Percentiles rank a stretch among this genome's conserved stretches.
phyloP scores from a whole-genome alignment of 1,140 invertebrate species.

The Nomia melanderi region DNA sequence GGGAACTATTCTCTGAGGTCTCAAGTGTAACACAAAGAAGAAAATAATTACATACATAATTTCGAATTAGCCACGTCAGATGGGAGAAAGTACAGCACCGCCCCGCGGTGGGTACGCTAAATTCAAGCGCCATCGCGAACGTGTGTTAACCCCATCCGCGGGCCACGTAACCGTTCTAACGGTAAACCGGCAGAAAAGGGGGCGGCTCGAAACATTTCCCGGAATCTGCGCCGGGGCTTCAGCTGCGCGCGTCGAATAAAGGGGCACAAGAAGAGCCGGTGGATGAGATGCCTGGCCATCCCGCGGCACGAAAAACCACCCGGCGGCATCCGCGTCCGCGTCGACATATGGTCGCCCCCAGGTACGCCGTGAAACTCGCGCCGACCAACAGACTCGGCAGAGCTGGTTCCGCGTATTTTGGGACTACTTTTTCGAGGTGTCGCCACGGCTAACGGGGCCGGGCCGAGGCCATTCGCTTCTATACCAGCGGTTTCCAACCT shows the following conservation, averaged over 20 bases:
- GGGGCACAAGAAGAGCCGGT: not conserved
- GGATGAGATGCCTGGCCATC: conserved; percentile 50
- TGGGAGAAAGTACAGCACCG: no score
- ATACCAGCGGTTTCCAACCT: no score
- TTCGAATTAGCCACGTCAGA: no score
- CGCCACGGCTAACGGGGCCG: conserved; percentile 55
- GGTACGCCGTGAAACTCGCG: conserved; percentile 34
- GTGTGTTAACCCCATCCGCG: no score
- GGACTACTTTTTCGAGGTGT: conserved; percentile 72
- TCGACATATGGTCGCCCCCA: conserved; percentile 66
- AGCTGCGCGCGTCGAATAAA: not conserved
- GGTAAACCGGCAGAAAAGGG: not conserved
- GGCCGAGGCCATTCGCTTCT: conserved; percentile 48
- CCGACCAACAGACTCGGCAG: not conserved
- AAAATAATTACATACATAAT: no score
- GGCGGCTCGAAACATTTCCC: conserved; percentile 4
- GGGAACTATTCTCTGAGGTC: no score
- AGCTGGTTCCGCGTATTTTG: conserved; percentile 70
- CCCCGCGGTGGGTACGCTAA: no score
- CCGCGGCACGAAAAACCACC: conserved; percentile 51
- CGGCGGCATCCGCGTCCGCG: conserved; percentile 50
- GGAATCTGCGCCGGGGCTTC: not conserved
- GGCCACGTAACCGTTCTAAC: not conserved
- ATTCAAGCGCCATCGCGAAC: no score
- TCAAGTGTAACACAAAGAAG: no score